Percentiles rank a stretch among this genome's conserved stretches.
Evolutionary conservation across 1,140 invertebrate genomes (phyloP).

Genomic region (Drosophila pruinosa): DNA sequence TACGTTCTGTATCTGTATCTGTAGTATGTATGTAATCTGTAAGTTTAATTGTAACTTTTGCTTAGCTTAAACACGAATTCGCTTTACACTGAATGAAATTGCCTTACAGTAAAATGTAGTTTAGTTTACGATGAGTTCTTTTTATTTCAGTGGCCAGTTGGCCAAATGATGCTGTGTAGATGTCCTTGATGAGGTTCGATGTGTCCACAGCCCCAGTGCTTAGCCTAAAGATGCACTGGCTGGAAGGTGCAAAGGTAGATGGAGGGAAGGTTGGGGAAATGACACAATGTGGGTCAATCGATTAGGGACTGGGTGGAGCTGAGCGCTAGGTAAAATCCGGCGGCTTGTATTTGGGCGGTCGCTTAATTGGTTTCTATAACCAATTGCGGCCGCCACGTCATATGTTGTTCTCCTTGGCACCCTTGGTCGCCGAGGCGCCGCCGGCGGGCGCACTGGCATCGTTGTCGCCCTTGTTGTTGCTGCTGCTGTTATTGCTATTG

Average conservation of each 20-base stretch:
- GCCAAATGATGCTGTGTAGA: constrained; percentile 2
- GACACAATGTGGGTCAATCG: background rate
- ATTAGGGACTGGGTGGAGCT: background rate
- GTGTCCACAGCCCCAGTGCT: background rate
- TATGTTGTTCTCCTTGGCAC: constrained; percentile 81
- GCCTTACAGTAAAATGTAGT: constrained; percentile 56
- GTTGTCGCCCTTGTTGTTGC: constrained; percentile 55
- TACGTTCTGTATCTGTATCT: constrained; percentile 17
- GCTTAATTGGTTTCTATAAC: constrained; percentile 82
- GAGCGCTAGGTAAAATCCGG: constrained; percentile 67
- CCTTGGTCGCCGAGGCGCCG: constrained; percentile 56
- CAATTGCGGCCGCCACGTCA: constrained; percentile 82
- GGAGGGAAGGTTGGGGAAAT: background rate
- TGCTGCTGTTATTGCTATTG: constrained; percentile 35
- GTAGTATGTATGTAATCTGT: background rate
- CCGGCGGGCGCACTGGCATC: constrained; percentile 38
- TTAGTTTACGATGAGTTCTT: constrained; percentile 41
- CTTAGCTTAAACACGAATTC: constrained; percentile 28
- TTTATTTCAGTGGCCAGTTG: background rate
- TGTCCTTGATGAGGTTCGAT: background rate
- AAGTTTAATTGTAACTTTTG: constrained; percentile 3
- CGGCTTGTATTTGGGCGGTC: constrained; percentile 75
- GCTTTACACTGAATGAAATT: constrained; percentile 33
- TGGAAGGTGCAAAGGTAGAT: background rate
- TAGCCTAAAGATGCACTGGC: constrained; percentile 2